Evolutionary conservation across 1,140 invertebrate genomes (phyloP), one percentile per base, ranked within the genome.

Genomic region (Frieseomelitta varia): DNA sequence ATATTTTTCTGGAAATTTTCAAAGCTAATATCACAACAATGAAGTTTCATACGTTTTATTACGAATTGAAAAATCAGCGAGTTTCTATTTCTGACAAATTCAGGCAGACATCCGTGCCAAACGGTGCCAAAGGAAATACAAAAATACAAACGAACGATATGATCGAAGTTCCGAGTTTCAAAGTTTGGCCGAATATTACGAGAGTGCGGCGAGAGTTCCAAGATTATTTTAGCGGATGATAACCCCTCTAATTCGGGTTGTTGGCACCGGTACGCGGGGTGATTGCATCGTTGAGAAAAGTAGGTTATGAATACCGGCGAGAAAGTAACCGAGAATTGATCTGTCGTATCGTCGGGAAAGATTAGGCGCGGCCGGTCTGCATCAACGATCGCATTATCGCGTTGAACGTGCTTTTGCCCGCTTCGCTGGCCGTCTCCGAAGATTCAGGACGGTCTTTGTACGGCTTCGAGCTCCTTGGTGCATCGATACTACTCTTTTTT

Each of bases 271-370:
- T 56, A 73, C 65, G 63, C 27, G 19, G 55, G 47, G 79, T 85
- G 78, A 87, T 61, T 88, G 84, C 87, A 88, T 85, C 77, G 81
- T 53, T 55, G 27, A 47, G 39, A 81, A 76, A 87, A 90, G 89
- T 90, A 87, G 89, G 89, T 90, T 90, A 90, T 83, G 85, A 90
- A 90, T 87, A 85, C 61, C 79, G 79, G 81, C 81, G 88, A 85
- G 88, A 90, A 90, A 89, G 88, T 90, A 90, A 90, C 85, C 53
- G 78, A 82, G 72, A 85, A 55, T 27, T 51, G 85, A 89, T 86
- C 85, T 67, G 63, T 88, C 82, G 72, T 51, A 27, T 79, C 87
- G 63, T 78, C 77, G 47, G 27, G 58, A 76, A 72, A 81, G 82
- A 86, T 89, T 89, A 89, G 87, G 81, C 68, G 86, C 81, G 86